These are phyloP conservation scores for Antitype chi DNA, from an alignment of 2,888 invertebrate genomes.

Conservation along the genomic window DNA sequence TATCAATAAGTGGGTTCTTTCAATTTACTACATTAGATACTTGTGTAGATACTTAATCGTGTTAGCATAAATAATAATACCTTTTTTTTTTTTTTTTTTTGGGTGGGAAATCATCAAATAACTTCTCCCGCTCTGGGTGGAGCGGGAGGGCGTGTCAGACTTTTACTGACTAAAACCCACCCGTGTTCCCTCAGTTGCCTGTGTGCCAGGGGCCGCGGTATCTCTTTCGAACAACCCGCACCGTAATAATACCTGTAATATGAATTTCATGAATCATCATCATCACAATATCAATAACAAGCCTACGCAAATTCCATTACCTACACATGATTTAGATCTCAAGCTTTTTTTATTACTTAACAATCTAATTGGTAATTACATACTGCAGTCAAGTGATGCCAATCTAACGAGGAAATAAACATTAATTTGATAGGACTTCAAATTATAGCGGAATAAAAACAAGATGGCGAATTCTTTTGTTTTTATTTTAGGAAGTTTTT, in stretches of 20 bases:
- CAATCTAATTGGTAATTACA: constrained; percentile 44
- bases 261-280: constrained; percentile 46
- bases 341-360: constrained; percentile 39
- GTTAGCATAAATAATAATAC: constrained; percentile 7
- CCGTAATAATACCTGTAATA: too few species aligned
- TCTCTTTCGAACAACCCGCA: too few species aligned
- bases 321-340: constrained; percentile 43
- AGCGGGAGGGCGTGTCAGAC: too few species aligned
- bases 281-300: constrained; percentile 32
- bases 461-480: constrained; percentile 55
- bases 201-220: too few species aligned
- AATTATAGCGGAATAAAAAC: constrained; percentile 41
- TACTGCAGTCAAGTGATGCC: constrained; percentile 47
- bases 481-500: constrained; percentile 42
- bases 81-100: too few species aligned
- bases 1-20: too few species aligned
- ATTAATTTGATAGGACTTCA: constrained; percentile 40
- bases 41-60: constrained; percentile 8
- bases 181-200: too few species aligned
- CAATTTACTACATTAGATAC: not conserved
- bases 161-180: too few species aligned
- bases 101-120: too few species aligned
- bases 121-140: too few species aligned
- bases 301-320: constrained; percentile 53
- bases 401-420: constrained; percentile 62